phyloP scores from a whole-genome alignment of 2,888 invertebrate species.

The Coecobrya sp. region DNA sequence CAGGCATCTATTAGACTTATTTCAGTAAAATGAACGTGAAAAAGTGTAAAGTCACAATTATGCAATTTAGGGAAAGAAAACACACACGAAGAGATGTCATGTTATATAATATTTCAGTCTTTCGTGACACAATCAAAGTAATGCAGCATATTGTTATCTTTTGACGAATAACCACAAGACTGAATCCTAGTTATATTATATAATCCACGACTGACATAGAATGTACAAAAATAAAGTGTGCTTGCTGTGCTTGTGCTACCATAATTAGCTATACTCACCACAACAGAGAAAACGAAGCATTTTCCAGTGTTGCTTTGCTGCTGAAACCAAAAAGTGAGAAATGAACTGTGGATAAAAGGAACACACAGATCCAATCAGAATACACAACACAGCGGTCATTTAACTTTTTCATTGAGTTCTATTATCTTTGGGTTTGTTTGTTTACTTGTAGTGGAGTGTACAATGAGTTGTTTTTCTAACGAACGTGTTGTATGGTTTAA shows the following conservation, averaged over 20 bases:
- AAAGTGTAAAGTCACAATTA: too few relatives aligned
- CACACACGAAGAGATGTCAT: too few relatives aligned
- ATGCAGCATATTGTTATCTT: too few relatives aligned
- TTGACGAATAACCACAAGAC: too few relatives aligned
- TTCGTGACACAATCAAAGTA: too few relatives aligned
- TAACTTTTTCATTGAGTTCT: conserved; percentile 33
- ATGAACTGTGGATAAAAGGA: conserved; percentile 2
- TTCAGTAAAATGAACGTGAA: too few relatives aligned
- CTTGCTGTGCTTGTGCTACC: too few relatives aligned
- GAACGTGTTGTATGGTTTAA: background rate
- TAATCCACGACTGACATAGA: conserved; percentile 24
- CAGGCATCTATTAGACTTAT: too few relatives aligned
- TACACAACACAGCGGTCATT: conserved; percentile 54
- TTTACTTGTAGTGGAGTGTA: background rate
- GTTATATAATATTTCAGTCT: too few relatives aligned
- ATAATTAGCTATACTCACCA: conserved; percentile 56
- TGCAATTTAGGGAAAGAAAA: too few relatives aligned
- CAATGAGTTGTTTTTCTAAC: background rate
- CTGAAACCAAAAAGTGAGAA: background rate
- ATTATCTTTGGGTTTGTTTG: background rate
- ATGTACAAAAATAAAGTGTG: too few relatives aligned
- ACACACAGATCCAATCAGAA: background rate
- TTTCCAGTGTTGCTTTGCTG: background rate
- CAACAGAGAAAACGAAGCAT: background rate
- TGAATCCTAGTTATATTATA: too few relatives aligned